Base-by-base conservation (phyloP, 2,113 vertebrate species). In the Chaenocephalus aceratus region DNA sequence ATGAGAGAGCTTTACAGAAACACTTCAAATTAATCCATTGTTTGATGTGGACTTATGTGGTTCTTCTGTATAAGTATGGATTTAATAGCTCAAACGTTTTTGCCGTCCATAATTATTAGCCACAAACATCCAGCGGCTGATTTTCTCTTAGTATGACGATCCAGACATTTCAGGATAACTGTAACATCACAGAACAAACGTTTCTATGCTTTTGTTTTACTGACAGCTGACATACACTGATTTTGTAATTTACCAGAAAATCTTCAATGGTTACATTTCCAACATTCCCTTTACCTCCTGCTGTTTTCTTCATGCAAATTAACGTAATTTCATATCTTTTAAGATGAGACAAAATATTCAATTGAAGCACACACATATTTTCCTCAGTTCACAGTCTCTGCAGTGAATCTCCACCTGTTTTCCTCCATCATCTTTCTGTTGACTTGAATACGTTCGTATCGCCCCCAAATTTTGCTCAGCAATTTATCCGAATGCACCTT, bases 401-500 rank as follows among this genome's bases (percentile, higher is more conserved):
- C 18, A 44, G 7, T 36, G 26, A 62, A 53, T 72, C 45, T 44
- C 49, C 54, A 73, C 36, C 49, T 67, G 8, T 26, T 41, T 48
- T 45, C 52, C 16, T 34, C 34, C 12, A 13, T 71, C 56, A 23
- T 74, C 63, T 53, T 76, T 66, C 4, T 48, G 5, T n/a, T 53
- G 51, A 45, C 3, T 9, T 77, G 45, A 78, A 77, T 67, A 66
- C 5, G 0, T 53, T 23, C 0, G 3, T n/a, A 44, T 46, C 15
- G 10, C 44, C 59, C 71, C 59, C n/a, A 56, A 79, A 74, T 45
- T 48, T 44, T 74, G 8, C 68, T 46, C 2, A 30, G 30, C 56
- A 76, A 68, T 80, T 72, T 58, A 18, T 44, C 52, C 15, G 51
- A 82, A 82, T 41, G 30, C 46, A 3, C 14, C 49, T 14, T 82